Percentiles rank a stretch among this genome's conserved stretches.
Conservation (phyloP, 2,888 invertebrate genomes). For the Amphipyra berbera region DNA sequence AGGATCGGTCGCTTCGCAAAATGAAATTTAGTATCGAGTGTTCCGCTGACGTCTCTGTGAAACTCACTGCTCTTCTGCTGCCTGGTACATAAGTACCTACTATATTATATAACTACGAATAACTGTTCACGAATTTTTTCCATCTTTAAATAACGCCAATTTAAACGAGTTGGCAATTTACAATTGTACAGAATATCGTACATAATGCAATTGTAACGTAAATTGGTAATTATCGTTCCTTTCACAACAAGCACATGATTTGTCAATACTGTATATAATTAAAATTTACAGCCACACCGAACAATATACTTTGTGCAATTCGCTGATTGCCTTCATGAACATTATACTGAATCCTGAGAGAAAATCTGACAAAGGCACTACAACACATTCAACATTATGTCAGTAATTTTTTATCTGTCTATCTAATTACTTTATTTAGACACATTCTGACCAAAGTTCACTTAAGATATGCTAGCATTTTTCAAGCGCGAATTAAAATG, state of each 20-base stretch:
- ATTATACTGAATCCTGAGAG: slow-evolving; percentile 6
- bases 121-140: neutral
- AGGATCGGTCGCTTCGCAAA: slow-evolving; percentile 70
- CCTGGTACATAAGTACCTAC: slow-evolving; percentile 1
- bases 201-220: slow-evolving; percentile 1
- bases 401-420: slow-evolving; percentile 1
- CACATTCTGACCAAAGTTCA: slow-evolving; percentile 10
- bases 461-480: slow-evolving; percentile 21
- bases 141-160: neutral
- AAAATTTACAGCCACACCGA: slow-evolving; percentile 17
- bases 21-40: slow-evolving; percentile 75
- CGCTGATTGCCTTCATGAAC: slow-evolving; percentile 22
- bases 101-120: slow-evolving; percentile 1
- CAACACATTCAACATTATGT: slow-evolving; percentile 11
- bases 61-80: slow-evolving; percentile 21
- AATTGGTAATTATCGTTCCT: slow-evolving; percentile 29
- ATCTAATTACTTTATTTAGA: neutral
- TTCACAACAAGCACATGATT: slow-evolving; percentile 20
- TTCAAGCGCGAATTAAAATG: slow-evolving; percentile 22
- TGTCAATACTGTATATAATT: slow-evolving; percentile 21
- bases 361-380: slow-evolving; percentile 6
- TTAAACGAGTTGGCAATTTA: neutral
- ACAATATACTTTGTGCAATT: slow-evolving; percentile 19
- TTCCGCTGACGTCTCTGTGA: slow-evolving; percentile 44
- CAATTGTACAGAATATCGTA: neutral